phyloP scores from a whole-genome alignment of 2,113 vertebrate genomes.

The Hipposideros armiger region DNA sequence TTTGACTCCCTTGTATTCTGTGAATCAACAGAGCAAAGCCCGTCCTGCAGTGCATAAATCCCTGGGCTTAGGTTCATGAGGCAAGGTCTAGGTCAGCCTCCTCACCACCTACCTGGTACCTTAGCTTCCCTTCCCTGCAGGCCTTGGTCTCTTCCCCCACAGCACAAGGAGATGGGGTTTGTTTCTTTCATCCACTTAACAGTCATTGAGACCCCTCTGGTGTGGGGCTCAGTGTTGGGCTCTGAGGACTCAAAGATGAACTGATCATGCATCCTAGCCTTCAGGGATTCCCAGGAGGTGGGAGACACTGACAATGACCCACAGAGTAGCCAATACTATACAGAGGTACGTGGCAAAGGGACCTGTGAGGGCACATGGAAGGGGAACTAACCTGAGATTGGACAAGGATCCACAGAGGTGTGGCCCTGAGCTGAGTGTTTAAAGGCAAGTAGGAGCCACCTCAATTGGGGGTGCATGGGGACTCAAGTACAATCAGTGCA shows the following conservation, averaged over 20 bases:
- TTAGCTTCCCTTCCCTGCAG: constrained; percentile 39
- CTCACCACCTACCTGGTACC: neutral
- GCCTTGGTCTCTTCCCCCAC: neutral
- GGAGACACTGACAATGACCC: rapidly evolving
- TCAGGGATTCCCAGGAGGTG: neutral
- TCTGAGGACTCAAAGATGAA: neutral
- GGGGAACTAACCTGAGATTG: neutral
- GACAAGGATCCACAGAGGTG: rapidly evolving
- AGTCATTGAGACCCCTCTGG: neutral
- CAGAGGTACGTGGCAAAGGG: rapidly evolving
- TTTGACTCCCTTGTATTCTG: neutral
- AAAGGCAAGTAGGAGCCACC: neutral
- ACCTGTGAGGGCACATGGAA: rapidly evolving
- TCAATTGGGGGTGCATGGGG: neutral
- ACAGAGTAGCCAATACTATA: neutral
- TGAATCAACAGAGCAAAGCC: neutral
- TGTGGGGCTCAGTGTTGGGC: neutral
- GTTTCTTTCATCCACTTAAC: neutral
- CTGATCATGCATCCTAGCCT: rapidly evolving
- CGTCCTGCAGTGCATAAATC: rapidly evolving
- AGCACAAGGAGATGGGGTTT: neutral
- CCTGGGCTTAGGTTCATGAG: neutral
- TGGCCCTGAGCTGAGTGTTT: neutral
- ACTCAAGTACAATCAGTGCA: neutral
- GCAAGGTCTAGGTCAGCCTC: constrained; percentile 19